Evolutionary conservation across 2,113 vertebrate species (phyloP).

Genomic region (Strix uralensis): DNA sequence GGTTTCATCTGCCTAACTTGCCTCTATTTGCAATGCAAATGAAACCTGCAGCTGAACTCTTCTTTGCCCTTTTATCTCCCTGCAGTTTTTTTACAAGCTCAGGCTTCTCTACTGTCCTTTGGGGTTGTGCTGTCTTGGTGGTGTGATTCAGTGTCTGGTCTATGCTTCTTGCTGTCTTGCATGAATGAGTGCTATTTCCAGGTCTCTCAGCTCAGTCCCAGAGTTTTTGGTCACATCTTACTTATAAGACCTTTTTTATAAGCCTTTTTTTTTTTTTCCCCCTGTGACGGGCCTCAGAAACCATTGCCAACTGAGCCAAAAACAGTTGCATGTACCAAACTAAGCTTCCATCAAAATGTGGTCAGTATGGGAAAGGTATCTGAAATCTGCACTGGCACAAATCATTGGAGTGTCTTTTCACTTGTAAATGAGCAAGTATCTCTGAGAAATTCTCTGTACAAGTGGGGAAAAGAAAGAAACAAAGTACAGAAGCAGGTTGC

Average conservation of each 20-base stretch:
- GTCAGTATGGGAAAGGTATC: neutral
- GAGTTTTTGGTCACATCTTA: neutral
- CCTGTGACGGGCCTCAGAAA: neutral
- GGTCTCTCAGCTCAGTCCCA: neutral
- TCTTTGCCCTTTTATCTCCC: neutral
- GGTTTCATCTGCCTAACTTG: neutral
- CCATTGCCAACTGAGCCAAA: neutral
- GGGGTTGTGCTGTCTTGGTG: neutral
- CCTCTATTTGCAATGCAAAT: neutral
- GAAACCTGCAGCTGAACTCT: neutral
- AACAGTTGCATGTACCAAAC: neutral
- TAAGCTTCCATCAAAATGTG: neutral
- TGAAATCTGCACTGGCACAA: neutral
- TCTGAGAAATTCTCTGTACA: neutral
- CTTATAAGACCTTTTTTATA: neutral
- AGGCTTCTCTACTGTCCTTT: neutral
- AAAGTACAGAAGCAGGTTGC: neutral
- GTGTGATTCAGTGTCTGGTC: neutral
- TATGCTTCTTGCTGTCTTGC: neutral
- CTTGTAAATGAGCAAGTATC: neutral
- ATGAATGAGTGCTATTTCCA: neutral
- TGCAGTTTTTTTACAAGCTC: neutral
- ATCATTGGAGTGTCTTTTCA: neutral
- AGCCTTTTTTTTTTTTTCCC: neutral
- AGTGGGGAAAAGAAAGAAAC: neutral